These are phyloP conservation scores for Microtus montanus DNA, from an alignment of 2,113 vertebrate genomes.

Conservation along the genomic window DNA sequence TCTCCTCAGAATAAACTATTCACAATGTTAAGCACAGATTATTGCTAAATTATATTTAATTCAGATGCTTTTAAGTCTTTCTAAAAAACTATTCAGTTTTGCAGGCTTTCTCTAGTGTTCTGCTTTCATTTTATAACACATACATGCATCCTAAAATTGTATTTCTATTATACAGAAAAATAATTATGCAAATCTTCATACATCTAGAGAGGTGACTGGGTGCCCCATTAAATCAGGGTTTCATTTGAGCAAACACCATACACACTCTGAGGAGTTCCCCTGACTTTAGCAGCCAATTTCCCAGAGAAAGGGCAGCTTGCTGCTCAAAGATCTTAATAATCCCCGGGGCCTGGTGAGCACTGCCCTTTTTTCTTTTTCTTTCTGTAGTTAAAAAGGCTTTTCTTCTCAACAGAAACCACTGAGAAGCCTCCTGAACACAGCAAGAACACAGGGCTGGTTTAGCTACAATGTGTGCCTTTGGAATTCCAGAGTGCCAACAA, in stretches of 20 bases:
- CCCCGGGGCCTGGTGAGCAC: conserved; percentile 76
- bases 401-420: conserved; percentile 83
- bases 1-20: conserved; percentile 2
- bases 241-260: conserved; percentile 82
- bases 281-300: conserved; percentile 82
- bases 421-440: conserved; percentile 84
- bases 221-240: conserved; percentile 80
- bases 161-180: conserved; percentile 51
- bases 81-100: background rate
- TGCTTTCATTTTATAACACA: conserved; percentile 48
- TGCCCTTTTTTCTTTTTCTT: conserved; percentile 68
- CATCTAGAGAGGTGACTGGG: conserved; percentile 64
- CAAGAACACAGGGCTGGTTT: conserved; percentile 74
- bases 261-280: conserved; percentile 78
- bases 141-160: background rate
- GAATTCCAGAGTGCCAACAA: conserved; percentile 69
- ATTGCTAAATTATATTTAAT: conserved; percentile 34
- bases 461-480: conserved; percentile 66
- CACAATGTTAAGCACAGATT: background rate
- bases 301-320: conserved; percentile 83
- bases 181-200: conserved; percentile 45
- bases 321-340: conserved; percentile 85
- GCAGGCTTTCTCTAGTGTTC: background rate
- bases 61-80: conserved; percentile 35
- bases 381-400: conserved; percentile 74